Percentiles rank a stretch among this genome's conserved stretches.
Conservation (phyloP, 2,888 invertebrate genomes). For the Chamaedrilus cognettii region DNA sequence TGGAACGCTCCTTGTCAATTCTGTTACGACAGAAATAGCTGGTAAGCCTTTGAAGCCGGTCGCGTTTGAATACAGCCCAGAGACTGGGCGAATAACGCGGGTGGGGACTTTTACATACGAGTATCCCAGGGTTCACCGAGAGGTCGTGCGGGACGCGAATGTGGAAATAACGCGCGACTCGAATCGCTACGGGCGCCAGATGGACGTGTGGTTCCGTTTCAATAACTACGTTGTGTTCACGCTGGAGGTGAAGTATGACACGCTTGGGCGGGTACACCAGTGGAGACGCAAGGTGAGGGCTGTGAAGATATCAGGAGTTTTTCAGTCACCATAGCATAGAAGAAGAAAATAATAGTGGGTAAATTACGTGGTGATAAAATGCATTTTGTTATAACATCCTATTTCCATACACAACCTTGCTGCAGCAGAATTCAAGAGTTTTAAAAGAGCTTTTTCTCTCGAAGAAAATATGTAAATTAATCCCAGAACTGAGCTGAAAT, state of each 20-base stretch:
- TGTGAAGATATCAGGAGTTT: too few species aligned
- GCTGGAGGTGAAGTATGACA: constrained; percentile 55
- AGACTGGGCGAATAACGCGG: constrained; percentile 76
- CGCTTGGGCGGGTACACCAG: constrained; percentile 53
- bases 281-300: constrained; percentile 72
- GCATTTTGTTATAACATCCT: too few species aligned
- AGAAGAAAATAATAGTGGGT: too few species aligned
- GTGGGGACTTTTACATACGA: constrained; percentile 47
- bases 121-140: constrained; percentile 46
- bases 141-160: constrained; percentile 47
- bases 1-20: too few species aligned
- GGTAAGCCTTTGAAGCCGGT: constrained; percentile 60
- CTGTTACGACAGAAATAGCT: constrained; percentile 83
- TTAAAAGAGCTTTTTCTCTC: too few species aligned
- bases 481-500: too few species aligned
- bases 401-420: too few species aligned
- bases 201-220: constrained; percentile 50
- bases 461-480: too few species aligned
- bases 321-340: too few species aligned
- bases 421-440: too few species aligned
- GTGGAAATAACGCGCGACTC: constrained; percentile 47
- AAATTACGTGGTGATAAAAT: too few species aligned
- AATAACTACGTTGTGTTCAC: constrained; percentile 47
- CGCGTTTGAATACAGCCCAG: constrained; percentile 63
- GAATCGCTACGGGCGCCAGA: constrained; percentile 50